These are phyloP conservation scores for Sepioteuthis lessoniana DNA, from an alignment of 2,888 invertebrate genomes.

Conservation along the genomic window DNA sequence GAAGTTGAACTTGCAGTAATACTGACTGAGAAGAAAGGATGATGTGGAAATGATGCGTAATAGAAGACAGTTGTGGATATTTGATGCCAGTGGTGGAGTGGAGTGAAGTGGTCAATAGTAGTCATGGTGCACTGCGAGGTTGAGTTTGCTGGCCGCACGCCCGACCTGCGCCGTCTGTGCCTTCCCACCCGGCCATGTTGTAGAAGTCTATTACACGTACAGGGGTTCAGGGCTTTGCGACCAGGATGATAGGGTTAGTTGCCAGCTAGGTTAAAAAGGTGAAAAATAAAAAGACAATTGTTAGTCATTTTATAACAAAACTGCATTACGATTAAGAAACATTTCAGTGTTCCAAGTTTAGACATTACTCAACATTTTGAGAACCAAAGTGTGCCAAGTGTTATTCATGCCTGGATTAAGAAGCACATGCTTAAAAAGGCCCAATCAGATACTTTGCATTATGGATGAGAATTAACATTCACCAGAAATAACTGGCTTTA, in stretches of 20 bases:
- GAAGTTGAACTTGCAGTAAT: constrained; percentile 43
- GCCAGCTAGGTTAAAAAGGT: constrained; percentile 47
- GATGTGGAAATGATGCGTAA: not conserved
- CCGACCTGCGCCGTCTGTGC: constrained; percentile 43
- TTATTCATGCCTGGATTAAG: constrained; percentile 47
- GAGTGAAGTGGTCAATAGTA: constrained; percentile 38
- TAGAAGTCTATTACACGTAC: constrained; percentile 42
- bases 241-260: constrained; percentile 47
- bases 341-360: constrained; percentile 47
- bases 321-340: constrained; percentile 47
- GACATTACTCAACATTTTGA: constrained; percentile 60
- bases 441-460: constrained; percentile 4
- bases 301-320: constrained; percentile 45
- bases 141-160: constrained; percentile 37
- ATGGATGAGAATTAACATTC: not conserved
- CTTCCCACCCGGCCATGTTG: constrained; percentile 46
- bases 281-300: constrained; percentile 43
- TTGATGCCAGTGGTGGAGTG: constrained; percentile 2
- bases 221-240: constrained; percentile 39
- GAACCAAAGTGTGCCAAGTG: constrained; percentile 62
- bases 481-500: not conserved
- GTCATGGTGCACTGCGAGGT: constrained; percentile 47
- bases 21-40: constrained; percentile 45
- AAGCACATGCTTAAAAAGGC: constrained; percentile 43
- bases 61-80: not conserved